A percentile compares a stretch with the other conserved stretches of the same genome.
phyloP scores from a whole-genome alignment of 1,140 invertebrate species.

The Periplaneta americana region DNA sequence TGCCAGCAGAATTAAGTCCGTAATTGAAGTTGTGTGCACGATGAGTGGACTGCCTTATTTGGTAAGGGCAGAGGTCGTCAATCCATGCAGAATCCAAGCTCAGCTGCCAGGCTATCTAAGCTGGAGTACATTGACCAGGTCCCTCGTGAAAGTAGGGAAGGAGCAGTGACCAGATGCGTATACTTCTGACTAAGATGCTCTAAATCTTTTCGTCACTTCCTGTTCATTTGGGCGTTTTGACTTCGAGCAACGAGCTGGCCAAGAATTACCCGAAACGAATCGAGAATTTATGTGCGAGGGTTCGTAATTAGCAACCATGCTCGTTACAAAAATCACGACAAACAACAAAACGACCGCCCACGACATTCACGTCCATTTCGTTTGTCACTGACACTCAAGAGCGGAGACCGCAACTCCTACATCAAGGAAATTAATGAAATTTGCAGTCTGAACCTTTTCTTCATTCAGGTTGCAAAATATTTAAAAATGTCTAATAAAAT shows the following conservation, averaged over 20 bases:
- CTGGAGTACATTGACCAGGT: background rate
- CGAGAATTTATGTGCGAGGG: background rate
- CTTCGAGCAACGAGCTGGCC: background rate
- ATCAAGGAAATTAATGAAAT: background rate
- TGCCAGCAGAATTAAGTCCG: too few relatives aligned
- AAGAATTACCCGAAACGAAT: background rate
- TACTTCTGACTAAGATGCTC: background rate
- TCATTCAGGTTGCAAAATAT: too few relatives aligned
- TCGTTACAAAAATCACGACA: background rate
- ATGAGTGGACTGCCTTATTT: too few relatives aligned
- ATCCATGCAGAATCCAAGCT: background rate
- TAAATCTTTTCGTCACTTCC: too few relatives aligned
- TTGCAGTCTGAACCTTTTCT: too few relatives aligned
- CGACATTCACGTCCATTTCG: background rate
- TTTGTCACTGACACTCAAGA: too few relatives aligned
- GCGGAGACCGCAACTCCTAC: background rate
- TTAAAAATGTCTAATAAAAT: too few relatives aligned
- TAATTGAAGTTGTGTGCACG: too few relatives aligned
- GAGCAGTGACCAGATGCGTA: background rate
- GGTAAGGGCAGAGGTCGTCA: background rate
- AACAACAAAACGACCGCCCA: background rate
- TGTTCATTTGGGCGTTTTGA: background rate
- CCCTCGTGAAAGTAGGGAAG: background rate
- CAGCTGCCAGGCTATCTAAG: background rate
- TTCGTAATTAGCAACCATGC: background rate